Evolutionary conservation across 2,113 vertebrate species (phyloP).

Genomic region (Catharus minimus): DNA sequence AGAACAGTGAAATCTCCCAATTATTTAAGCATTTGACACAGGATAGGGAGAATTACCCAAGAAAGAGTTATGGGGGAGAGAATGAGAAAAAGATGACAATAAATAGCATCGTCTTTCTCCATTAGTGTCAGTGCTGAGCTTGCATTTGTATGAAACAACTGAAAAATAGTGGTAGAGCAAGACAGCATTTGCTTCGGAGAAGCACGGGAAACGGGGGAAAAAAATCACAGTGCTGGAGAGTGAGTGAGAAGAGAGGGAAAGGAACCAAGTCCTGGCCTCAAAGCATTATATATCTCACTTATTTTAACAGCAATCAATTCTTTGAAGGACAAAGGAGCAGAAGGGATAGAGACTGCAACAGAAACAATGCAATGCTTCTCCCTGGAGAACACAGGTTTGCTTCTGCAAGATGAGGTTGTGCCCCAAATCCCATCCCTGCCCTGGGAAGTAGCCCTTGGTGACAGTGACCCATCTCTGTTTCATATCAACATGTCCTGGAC

Average conservation of each 20-base stretch:
- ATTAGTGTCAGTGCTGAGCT: neutral
- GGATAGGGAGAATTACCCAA: neutral
- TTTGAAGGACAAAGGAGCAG: conserved; percentile 72
- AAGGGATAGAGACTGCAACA: neutral
- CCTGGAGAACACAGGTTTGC: neutral
- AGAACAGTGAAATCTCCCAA: neutral
- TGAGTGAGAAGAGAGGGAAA: conserved; percentile 13
- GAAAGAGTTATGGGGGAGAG: neutral
- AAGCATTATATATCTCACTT: conserved; percentile 69
- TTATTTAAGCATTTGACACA: neutral
- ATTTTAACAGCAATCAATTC: conserved; percentile 80
- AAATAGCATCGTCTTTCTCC: neutral
- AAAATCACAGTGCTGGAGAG: neutral
- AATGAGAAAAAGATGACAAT: neutral
- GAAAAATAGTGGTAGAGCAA: neutral
- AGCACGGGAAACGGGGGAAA: neutral
- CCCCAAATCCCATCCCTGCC: neutral
- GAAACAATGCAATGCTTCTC: neutral
- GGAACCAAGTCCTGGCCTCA: conserved; percentile 67
- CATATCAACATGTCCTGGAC: neutral
- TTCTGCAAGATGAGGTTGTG: neutral
- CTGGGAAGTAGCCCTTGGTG: neutral
- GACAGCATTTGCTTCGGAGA: neutral
- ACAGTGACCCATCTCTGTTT: neutral
- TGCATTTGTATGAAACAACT: neutral